Evolutionary conservation across 1,140 invertebrate species (phyloP), one percentile per base, ranked within the genome.

Genomic region (Luehdorfia chinensis): DNA sequence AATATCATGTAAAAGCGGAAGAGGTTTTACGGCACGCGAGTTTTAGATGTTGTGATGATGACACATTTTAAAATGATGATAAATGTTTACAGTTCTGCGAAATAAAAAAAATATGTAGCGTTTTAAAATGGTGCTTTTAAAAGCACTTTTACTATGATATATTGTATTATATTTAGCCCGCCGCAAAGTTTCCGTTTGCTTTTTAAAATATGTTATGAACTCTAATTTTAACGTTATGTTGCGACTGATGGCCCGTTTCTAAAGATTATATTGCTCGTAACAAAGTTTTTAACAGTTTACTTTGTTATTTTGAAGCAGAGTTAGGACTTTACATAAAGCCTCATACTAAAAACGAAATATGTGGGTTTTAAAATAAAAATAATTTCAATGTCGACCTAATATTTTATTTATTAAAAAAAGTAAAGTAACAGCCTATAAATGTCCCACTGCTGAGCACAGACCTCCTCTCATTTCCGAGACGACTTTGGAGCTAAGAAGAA

Each of bases 1-100:
- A 43, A 43, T 30, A 30, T 43, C 25, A 16, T 43, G 27, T 30
- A 43, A 28, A 43, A 43, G 27, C 27, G 39, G 39, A 18, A 43
- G 39, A 43, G 39, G 30, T 43, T 43, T 43, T 43, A 23, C 30
- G 39, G 27, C 30, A 28, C 39, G 25, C 30, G 39, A 43, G 39
- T 43, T 43, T 43, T 43, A 30, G 39, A 43, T 43, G 23, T 34
- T 16, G 19, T 18, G 25, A 30, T 30, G 14, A 30, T 43, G 39
- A 43, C 39, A 11, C 25, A 30, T 43, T 43, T 43, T 43, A 18
- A 43, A 43, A 43, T 43, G 39, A 43, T 43, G 39, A 43, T 43
- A 43, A 43, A 43, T 30, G 25, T 43, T 43, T 16, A 28, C 25
- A 16, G 39, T 13, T 15, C 39, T 19, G 25, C 11, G 37, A 43